These are phyloP conservation scores for Cryptoblepharus egeriae DNA, from an alignment of 2,797 vertebrate species.

Conservation along the genomic window DNA sequence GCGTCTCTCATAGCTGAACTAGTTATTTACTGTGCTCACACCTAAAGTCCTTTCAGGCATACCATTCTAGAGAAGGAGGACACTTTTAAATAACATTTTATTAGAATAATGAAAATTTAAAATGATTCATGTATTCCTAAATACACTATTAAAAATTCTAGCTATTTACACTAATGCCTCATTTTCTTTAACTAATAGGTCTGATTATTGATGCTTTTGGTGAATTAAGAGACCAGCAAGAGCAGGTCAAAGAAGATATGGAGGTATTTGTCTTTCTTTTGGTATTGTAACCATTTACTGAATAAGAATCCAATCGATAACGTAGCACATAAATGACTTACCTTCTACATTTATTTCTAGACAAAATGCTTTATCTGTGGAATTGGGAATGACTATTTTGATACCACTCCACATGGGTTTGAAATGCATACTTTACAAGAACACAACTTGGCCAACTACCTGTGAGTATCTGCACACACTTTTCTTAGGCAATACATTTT, in stretches of 20 bases:
- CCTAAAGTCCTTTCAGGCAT: background rate
- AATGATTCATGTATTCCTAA: background rate
- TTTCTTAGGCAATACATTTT: background rate
- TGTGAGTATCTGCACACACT: constrained; percentile 86
- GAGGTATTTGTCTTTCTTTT: constrained; percentile 81
- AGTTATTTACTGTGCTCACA: background rate
- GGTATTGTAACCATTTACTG: background rate
- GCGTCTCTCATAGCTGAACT: no score
- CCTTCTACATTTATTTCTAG: constrained; percentile 74
- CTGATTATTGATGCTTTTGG: constrained; percentile 99
- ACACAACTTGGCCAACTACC: constrained; percentile 98
- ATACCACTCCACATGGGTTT: constrained; percentile 96
- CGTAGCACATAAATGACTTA: constrained; percentile 18
- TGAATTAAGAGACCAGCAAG: constrained; percentile 97
- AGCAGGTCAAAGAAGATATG: constrained; percentile 99
- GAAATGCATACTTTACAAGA: constrained; percentile 99
- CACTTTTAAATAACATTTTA: background rate
- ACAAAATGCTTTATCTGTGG: constrained; percentile 99
- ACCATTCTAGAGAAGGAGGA: background rate
- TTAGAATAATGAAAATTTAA: background rate
- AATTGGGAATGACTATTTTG: constrained; percentile 98
- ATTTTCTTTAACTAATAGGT: constrained; percentile 78
- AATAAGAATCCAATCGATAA: background rate
- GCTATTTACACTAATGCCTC: constrained; percentile 44
- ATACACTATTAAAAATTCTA: background rate